Conservation (phyloP, 2,888 invertebrate species). For the Heliconius charithonia region DNA sequence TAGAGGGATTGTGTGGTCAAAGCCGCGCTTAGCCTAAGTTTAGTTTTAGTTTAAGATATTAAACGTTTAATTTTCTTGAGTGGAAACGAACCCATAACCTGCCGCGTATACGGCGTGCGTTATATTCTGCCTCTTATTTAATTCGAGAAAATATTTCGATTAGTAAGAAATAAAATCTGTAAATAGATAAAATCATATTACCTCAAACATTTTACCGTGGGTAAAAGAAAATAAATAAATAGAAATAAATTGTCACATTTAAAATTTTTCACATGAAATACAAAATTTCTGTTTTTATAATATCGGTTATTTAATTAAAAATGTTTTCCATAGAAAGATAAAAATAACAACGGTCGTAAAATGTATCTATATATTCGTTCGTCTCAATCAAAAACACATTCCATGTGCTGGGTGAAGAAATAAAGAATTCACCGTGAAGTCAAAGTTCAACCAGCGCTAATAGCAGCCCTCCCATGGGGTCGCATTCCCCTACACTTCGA, state of each 20-base stretch:
- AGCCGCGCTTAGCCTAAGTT: too few relatives aligned
- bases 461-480: slow-evolving; percentile 67
- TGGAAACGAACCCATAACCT: background rate
- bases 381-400: slow-evolving; percentile 46
- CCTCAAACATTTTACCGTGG: background rate
- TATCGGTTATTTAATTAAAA: background rate
- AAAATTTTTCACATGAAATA: background rate
- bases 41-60: too few relatives aligned
- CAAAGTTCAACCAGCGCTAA: slow-evolving; percentile 76
- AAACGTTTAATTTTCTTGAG: background rate
- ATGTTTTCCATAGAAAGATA: background rate
- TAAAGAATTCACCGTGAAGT: slow-evolving; percentile 65
- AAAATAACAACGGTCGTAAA: slow-evolving; percentile 20
- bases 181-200: background rate
- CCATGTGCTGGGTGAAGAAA: slow-evolving; percentile 51
- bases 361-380: slow-evolving; percentile 30
- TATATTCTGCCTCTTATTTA: background rate
- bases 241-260: background rate
- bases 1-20: background rate
- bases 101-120: background rate
- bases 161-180: too few relatives aligned
- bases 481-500: slow-evolving; percentile 63
- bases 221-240: background rate
- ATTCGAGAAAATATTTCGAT: too few relatives aligned
- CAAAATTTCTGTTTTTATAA: background rate